Evolutionary conservation across 2,888 invertebrate genomes (phyloP).

Genomic region (Trypoxylon attenuatum): DNA sequence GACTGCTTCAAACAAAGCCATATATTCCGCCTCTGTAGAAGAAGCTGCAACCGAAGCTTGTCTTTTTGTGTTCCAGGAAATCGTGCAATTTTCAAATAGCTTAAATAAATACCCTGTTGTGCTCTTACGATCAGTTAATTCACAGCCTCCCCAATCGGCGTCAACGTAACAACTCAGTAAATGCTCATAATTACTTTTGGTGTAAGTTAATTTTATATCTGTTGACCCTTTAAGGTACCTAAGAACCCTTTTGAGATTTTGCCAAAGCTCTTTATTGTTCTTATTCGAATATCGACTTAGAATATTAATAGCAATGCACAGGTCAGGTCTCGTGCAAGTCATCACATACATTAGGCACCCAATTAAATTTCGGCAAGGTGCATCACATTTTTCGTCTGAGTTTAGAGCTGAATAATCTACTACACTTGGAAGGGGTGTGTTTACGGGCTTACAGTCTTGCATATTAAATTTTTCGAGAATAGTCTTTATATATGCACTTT

Average conservation of each 20-base stretch:
- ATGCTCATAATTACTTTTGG: too few species aligned
- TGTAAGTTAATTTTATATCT: slow-evolving; percentile 25
- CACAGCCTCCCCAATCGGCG: neutral
- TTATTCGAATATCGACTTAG: slow-evolving; percentile 28
- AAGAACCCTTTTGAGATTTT: slow-evolving; percentile 24
- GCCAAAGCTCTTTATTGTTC: slow-evolving; percentile 30
- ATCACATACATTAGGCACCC: too few species aligned
- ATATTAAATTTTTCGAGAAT: too few species aligned
- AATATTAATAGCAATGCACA: slow-evolving; percentile 23
- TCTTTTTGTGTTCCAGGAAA: neutral
- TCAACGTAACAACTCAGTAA: too few species aligned
- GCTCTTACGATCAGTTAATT: neutral
- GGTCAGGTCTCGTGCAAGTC: slow-evolving; percentile 6
- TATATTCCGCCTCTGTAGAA: neutral
- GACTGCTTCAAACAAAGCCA: slow-evolving; percentile 57
- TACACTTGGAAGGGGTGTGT: too few species aligned
- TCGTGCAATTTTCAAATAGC: neutral
- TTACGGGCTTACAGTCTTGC: too few species aligned
- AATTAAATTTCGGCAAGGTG: too few species aligned
- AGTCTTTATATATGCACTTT: too few species aligned
- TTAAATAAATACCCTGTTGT: neutral
- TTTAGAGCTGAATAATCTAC: too few species aligned
- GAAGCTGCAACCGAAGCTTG: neutral
- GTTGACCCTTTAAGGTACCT: slow-evolving; percentile 31
- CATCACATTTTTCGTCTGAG: too few species aligned